phyloP scores from a whole-genome alignment of 2,797 vertebrate genomes.

The Simalia tracyae region DNA sequence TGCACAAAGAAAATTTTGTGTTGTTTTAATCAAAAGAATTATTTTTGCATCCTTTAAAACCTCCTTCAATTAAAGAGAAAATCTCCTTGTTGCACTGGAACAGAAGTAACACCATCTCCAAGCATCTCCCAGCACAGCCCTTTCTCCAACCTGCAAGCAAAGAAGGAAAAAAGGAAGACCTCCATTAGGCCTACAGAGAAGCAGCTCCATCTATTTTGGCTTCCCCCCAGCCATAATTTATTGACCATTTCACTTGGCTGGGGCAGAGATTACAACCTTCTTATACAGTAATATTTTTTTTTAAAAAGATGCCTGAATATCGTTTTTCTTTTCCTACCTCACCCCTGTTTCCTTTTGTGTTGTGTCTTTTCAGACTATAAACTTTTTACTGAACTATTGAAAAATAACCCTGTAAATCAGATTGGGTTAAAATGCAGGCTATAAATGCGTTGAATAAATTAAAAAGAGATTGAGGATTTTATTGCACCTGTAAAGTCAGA shows the following conservation, averaged over 20 bases:
- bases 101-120: no score
- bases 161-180: background rate
- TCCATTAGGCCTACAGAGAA: no score
- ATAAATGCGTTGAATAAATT: background rate
- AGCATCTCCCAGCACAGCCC: background rate
- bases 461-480: background rate
- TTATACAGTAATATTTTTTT: background rate
- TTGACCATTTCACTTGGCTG: background rate
- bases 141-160: background rate
- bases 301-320: background rate
- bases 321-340: background rate
- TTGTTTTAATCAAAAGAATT: background rate
- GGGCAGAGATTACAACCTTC: background rate
- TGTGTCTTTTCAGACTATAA: no score
- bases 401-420: background rate
- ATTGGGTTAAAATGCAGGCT: background rate
- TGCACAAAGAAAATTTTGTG: background rate
- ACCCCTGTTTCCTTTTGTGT: no score
- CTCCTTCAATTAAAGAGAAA: no score
- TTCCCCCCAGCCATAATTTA: background rate
- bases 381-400: background rate
- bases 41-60: no score
- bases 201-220: background rate
- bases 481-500: background rate
- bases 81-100: no score